These are phyloP conservation scores for Heterodera schachtii DNA, from an alignment of 1,140 invertebrate genomes.

Conservation along the genomic window DNA sequence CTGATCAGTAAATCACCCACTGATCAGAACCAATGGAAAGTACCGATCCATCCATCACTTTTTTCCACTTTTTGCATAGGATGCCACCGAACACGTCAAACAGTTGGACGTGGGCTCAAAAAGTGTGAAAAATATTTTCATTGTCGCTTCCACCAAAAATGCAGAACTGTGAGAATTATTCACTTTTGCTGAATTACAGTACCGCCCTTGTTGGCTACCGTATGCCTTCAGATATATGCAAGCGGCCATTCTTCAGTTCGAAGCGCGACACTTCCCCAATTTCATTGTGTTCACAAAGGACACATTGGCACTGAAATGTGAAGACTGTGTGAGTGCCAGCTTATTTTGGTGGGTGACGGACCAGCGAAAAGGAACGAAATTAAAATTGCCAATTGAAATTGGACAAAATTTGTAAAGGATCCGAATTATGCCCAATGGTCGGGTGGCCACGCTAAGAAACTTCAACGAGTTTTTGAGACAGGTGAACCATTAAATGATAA, in stretches of 20 bases:
- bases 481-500: background rate
- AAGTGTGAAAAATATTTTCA: slow-evolving; percentile 30
- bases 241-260: slow-evolving; percentile 28
- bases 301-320: slow-evolving; percentile 57
- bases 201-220: no score
- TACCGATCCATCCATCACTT: background rate
- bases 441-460: slow-evolving; percentile 26
- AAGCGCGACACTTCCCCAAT: slow-evolving; percentile 28
- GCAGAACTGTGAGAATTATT: slow-evolving; percentile 26
- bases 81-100: slow-evolving; percentile 28
- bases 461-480: slow-evolving; percentile 41
- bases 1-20: no score
- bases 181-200: no score
- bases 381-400: background rate
- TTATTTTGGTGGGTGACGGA: slow-evolving; percentile 41
- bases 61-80: background rate
- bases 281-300: slow-evolving; percentile 53
- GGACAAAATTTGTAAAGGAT: slow-evolving; percentile 22
- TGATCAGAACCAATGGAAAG: background rate
- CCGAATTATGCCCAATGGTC: slow-evolving; percentile 38
- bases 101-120: slow-evolving; percentile 3
- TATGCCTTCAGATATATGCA: slow-evolving; percentile 32
- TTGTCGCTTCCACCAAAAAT: slow-evolving; percentile 35
- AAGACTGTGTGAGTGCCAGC: slow-evolving; percentile 50
- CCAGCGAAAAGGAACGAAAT: background rate